phyloP scores from a whole-genome alignment of 2,797 vertebrate species.

The Poeciliopsis infans region DNA sequence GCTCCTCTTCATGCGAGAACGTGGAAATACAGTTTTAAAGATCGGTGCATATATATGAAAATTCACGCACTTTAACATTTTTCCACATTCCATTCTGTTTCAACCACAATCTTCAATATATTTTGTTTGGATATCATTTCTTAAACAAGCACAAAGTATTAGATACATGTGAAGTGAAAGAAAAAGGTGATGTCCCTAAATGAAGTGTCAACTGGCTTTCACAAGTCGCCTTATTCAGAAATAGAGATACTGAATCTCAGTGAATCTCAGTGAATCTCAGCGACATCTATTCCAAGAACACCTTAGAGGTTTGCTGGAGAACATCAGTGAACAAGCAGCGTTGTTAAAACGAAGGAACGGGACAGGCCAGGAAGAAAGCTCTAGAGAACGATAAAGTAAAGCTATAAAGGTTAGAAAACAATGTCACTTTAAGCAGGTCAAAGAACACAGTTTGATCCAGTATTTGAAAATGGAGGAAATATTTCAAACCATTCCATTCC shows the following conservation, averaged over 20 bases:
- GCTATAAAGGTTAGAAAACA: not conserved
- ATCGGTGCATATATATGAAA: not conserved
- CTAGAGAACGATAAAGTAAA: not conserved
- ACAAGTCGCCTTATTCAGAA: not conserved
- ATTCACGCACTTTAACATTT: not conserved
- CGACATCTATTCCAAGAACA: not conserved
- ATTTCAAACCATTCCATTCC: not conserved
- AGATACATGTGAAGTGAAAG: not conserved
- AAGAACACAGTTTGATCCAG: not conserved
- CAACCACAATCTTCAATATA: not conserved
- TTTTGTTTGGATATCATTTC: not conserved
- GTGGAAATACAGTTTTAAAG: not conserved
- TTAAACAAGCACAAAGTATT: not conserved
- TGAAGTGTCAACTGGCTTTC: not conserved
- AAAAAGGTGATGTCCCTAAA: not conserved
- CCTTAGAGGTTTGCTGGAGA: not conserved
- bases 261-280: not conserved
- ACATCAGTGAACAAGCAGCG: not conserved
- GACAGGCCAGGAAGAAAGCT: not conserved
- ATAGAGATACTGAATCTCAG: not conserved
- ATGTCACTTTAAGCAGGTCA: not conserved
- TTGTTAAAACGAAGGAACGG: not conserved
- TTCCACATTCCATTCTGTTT: not conserved
- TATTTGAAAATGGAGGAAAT: not conserved
- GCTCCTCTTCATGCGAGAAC: not conserved